phyloP scores from a whole-genome alignment of 2,797 vertebrate species.

The Eospalax fontanierii region DNA sequence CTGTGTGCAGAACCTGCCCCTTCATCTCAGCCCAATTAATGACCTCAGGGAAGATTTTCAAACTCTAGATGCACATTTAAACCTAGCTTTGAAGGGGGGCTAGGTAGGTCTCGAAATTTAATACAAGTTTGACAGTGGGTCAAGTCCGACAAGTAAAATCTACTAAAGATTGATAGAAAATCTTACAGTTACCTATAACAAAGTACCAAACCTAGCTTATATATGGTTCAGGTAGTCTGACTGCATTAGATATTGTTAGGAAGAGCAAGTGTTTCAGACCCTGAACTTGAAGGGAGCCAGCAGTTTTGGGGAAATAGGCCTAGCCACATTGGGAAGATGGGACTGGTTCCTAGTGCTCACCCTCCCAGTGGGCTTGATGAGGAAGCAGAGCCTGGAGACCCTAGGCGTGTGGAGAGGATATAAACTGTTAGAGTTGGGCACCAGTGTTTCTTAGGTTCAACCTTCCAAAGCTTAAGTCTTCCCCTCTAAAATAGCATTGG shows the following conservation, averaged over 20 bases:
- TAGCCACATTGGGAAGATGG: not conserved
- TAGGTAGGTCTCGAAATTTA: not conserved
- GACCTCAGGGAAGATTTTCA: not conserved
- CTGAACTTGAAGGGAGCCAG: not conserved
- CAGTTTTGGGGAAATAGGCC: not conserved
- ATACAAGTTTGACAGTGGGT: not conserved
- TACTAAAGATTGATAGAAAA: conserved; percentile 28
- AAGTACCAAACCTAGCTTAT: not conserved
- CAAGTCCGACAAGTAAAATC: not conserved
- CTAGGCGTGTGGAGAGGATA: not conserved
- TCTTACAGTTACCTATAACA: not conserved
- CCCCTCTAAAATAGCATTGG: not conserved
- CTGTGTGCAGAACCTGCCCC: not conserved
- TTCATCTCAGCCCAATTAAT: not conserved
- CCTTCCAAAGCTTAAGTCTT: not conserved
- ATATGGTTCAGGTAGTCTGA: not conserved
- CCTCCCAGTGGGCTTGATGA: not conserved
- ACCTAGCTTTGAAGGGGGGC: conserved; percentile 41
- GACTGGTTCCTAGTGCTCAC: not conserved
- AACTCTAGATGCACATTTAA: not conserved
- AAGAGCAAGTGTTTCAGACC: not conserved
- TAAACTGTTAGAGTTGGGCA: not conserved
- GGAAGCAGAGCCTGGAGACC: not conserved
- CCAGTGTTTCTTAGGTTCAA: not conserved
- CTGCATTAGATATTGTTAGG: not conserved